These are phyloP conservation scores for Eupithecia insigniata DNA, from an alignment of 2,888 invertebrate species.

Conservation along the genomic window DNA sequence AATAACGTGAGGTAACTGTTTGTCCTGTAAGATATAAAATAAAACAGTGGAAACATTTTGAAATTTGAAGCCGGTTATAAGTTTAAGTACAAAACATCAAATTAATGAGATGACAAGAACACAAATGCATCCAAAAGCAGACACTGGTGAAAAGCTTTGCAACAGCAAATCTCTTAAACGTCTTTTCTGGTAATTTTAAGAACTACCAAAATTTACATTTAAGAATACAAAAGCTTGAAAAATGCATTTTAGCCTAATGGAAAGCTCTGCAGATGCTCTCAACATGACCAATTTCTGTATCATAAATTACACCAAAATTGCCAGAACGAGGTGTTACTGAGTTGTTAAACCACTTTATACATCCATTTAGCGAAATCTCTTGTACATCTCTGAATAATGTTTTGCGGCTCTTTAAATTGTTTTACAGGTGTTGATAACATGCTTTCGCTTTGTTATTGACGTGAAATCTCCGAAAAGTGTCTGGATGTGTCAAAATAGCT, in stretches of 20 bases:
- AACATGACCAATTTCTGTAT: slow-evolving; percentile 48
- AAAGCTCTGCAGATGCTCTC: slow-evolving; percentile 39
- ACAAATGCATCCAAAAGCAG: neutral
- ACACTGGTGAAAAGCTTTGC: too few species aligned
- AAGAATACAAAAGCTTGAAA: neutral
- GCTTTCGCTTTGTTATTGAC: slow-evolving; percentile 16
- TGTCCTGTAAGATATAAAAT: too few species aligned
- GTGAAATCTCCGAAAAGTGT: slow-evolving; percentile 13
- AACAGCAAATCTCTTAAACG: too few species aligned
- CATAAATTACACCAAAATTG: slow-evolving; percentile 51
- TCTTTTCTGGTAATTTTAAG: neutral
- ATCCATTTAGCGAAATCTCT: slow-evolving; percentile 48
- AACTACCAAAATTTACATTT: neutral
- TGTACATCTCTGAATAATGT: slow-evolving; percentile 33
- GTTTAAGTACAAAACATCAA: too few species aligned
- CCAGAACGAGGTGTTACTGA: slow-evolving; percentile 43
- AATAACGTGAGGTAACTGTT: too few species aligned
- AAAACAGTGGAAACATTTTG: too few species aligned
- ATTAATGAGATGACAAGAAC: neutral
- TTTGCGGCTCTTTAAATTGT: slow-evolving; percentile 39
- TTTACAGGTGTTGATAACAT: slow-evolving; percentile 37
- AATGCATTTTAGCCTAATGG: neutral
- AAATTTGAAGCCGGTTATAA: too few species aligned
- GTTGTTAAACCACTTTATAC: slow-evolving; percentile 48
- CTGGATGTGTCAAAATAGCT: neutral